A percentile compares a stretch with the other conserved stretches of the same genome.
These are phyloP conservation scores for Paralinhomoeus sp. DNA, from an alignment of 2,888 invertebrate genomes.

Conservation along the genomic window DNA sequence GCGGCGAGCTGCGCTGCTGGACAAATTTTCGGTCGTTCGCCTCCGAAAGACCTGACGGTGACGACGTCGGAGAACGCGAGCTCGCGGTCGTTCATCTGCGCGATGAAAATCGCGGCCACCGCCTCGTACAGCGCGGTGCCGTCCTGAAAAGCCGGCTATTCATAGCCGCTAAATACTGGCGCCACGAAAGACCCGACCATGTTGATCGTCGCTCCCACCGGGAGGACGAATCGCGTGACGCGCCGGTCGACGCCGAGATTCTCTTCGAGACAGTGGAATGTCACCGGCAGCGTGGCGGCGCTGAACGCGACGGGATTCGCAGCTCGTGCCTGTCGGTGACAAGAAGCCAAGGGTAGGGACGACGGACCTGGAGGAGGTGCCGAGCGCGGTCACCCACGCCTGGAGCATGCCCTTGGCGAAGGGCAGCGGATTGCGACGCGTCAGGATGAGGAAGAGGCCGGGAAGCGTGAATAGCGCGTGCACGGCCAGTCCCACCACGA, in stretches of 20 bases:
- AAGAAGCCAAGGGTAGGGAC: too few relatives aligned
- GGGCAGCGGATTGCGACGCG: slow-evolving; percentile 25
- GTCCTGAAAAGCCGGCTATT: slow-evolving; percentile 9
- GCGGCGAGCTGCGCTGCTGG: slow-evolving; percentile 6
- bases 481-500: slow-evolving; percentile 34
- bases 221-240: slow-evolving; percentile 40
- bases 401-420: slow-evolving; percentile 38
- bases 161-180: too few relatives aligned
- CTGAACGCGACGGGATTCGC: slow-evolving; percentile 19
- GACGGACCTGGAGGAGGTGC: slow-evolving; percentile 45
- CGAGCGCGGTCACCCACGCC: slow-evolving; percentile 42
- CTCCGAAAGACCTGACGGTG: slow-evolving; percentile 47
- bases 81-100: slow-evolving; percentile 58
- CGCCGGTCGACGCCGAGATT: slow-evolving; percentile 41
- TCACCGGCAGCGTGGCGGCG: slow-evolving; percentile 44
- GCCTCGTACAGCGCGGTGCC: slow-evolving; percentile 47
- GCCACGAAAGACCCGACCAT: too few relatives aligned
- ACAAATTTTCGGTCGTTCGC: background rate
- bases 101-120: slow-evolving; percentile 61
- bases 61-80: slow-evolving; percentile 59
- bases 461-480: slow-evolving; percentile 40
- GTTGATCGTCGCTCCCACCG: slow-evolving; percentile 41
- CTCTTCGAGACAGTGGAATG: slow-evolving; percentile 43
- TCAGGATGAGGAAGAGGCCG: slow-evolving; percentile 37
- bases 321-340: too few relatives aligned